Base-by-base conservation (phyloP, 2,888 invertebrate species). In the Torymus texanus region DNA sequence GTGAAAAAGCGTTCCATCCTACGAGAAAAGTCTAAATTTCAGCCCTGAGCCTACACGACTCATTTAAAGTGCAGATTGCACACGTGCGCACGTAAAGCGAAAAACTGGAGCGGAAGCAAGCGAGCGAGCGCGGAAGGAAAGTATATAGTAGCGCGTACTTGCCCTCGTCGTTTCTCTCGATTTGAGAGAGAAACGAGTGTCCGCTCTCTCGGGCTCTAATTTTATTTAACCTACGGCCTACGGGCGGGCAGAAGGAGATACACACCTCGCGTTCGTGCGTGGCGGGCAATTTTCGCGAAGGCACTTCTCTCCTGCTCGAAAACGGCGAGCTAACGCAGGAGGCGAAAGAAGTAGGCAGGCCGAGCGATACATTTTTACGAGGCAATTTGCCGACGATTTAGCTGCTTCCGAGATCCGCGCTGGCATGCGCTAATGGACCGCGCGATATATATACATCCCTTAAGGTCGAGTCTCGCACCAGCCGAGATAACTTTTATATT, bases 281-380 rank as follows among this genome's bases (percentile, higher is more conserved):
- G 41, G 41, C 18, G 75, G 21, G 70, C 61, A 74, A 75, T 70
- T 77, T 73, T 67, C 67, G 62, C 51, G 18, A 29, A 59, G 58
- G 70, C 62, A 68, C 56, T 58, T 51, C 76, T 50, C 53, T 12
- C 74, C n/a, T n/a, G 59, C 50, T 63, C 50, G 63, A 18, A 55
- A 56, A 74, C 70, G 63, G 62, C 75, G 78, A 78, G 81, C 80
- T 72, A 76, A 81, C 68, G 76, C 68, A 56, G 14, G 41, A 68
- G 73, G 75, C 16, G 75, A 75, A 70, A 77, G 51, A 76, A 75
- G 79, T 79, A 78, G 75, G 66, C 75, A 29, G 59, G 50, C 51
- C 61, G 56, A 73, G 83, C 83, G 83, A 84, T 83, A 84, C 84
- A 84, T 85, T 85, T 85, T 85, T 85, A 85, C 84, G 85, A 85